Percentiles rank a stretch among this genome's conserved stretches.
Conservation (phyloP, 2,797 vertebrate genomes). For the Chromobotia macracanthus region DNA sequence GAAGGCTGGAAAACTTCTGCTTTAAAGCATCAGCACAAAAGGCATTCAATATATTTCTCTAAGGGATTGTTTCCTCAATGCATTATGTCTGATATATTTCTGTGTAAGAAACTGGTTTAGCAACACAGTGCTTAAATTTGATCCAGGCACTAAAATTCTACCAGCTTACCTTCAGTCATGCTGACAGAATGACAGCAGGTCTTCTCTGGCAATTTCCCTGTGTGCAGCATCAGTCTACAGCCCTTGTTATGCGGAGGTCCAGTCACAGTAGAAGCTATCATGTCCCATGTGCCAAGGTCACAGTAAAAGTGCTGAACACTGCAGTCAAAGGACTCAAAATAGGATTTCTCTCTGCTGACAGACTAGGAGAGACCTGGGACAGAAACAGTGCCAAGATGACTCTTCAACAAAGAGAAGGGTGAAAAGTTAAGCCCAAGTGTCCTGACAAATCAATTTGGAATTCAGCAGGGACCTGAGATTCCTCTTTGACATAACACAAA, state of each 20-base stretch:
- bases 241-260: conserved; percentile 5
- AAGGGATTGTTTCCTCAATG: not conserved
- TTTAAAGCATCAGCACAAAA: conserved; percentile 3
- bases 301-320: conserved; percentile 48
- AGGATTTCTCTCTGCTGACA: conserved; percentile 38
- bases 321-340: conserved; percentile 16
- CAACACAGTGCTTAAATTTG: conserved; percentile 38
- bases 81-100: conserved; percentile 7
- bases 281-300: conserved; percentile 50
- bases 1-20: not conserved
- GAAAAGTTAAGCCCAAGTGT: conserved; percentile 19
- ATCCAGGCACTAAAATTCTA: conserved; percentile 28
- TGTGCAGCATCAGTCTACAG: not conserved
- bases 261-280: conserved; percentile 13
- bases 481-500: conserved; percentile 27
- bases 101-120: conserved; percentile 36
- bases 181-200: conserved; percentile 43
- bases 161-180: conserved; percentile 17
- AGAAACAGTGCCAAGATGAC: conserved; percentile 55
- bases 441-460: conserved; percentile 40
- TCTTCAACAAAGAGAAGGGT: conserved; percentile 33
- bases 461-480: conserved; percentile 46
- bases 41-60: not conserved
- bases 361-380: conserved; percentile 7
- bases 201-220: conserved; percentile 15